Conservation (phyloP, 2,113 vertebrate species). For the Petrocephalus microphthalmus region DNA sequence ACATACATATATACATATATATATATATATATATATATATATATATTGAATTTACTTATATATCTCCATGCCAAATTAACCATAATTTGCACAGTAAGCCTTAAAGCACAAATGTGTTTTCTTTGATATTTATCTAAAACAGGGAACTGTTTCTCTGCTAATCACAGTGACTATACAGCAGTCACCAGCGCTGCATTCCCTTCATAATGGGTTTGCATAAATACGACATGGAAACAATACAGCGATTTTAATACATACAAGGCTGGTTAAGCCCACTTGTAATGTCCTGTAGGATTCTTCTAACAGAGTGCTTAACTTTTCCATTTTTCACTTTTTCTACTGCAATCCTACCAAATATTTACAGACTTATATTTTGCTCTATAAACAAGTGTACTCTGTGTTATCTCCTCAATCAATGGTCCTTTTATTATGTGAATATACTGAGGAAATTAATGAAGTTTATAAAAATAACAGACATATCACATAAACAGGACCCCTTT, state of each 20-base stretch:
- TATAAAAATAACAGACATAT: no score
- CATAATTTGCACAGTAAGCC: not conserved
- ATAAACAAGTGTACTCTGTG: conserved; percentile 43
- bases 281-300: not conserved
- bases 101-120: not conserved
- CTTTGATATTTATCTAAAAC: not conserved
- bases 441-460: no score
- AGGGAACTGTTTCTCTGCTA: not conserved
- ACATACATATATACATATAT: not conserved
- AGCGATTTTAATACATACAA: not conserved
- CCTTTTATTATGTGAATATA: not conserved
- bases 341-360: conserved; percentile 50
- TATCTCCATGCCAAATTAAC: not conserved
- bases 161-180: not conserved
- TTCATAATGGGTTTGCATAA: not conserved
- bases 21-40: not conserved
- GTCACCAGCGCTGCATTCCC: not conserved
- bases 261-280: not conserved
- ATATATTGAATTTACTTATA: not conserved
- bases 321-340: conserved; percentile 28
- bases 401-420: conserved; percentile 55
- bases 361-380: conserved; percentile 42
- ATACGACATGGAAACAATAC: not conserved
- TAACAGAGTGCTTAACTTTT: not conserved
- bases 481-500: no score